These are phyloP conservation scores for Nesidiocoris tenuis DNA, from an alignment of 2,888 invertebrate species.

Conservation along the genomic window DNA sequence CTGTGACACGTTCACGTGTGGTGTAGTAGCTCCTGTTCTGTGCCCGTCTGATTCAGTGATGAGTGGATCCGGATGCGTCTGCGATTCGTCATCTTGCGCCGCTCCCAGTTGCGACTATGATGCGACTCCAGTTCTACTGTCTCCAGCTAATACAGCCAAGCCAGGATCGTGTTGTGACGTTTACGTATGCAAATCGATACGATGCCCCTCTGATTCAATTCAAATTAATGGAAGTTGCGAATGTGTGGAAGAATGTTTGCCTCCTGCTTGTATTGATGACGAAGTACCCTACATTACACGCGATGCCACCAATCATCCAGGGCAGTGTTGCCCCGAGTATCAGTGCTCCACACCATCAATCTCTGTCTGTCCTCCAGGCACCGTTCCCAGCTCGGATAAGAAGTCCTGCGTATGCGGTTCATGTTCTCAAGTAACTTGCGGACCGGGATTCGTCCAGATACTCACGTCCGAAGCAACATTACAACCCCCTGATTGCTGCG, in stretches of 20 bases:
- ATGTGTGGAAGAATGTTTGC: not conserved
- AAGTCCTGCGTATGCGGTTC: not conserved
- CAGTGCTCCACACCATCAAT: not conserved
- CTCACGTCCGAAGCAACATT: not conserved
- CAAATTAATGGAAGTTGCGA: not conserved
- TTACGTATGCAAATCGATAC: not conserved
- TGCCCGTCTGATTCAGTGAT: not conserved
- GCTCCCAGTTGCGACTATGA: not conserved
- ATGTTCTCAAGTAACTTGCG: not conserved
- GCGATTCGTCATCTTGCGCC: not conserved
- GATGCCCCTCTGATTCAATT: constrained; percentile 1
- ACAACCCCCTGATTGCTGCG: constrained; percentile 5
- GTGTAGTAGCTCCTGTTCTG: not conserved
- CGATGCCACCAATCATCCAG: not conserved
- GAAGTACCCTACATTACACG: not conserved
- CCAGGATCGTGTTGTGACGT: not conserved
- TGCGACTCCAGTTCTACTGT: not conserved
- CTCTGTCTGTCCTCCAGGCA: not conserved
- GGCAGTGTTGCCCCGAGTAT: not conserved
- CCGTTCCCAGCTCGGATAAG: not conserved
- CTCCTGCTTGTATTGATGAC: not conserved
- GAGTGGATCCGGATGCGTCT: not conserved
- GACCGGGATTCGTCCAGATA: not conserved
- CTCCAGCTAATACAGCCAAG: not conserved
- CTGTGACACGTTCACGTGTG: not conserved